Evolutionary conservation across 2,113 vertebrate species (phyloP).

Genomic region (Rhinopomastus cyanomelas): DNA sequence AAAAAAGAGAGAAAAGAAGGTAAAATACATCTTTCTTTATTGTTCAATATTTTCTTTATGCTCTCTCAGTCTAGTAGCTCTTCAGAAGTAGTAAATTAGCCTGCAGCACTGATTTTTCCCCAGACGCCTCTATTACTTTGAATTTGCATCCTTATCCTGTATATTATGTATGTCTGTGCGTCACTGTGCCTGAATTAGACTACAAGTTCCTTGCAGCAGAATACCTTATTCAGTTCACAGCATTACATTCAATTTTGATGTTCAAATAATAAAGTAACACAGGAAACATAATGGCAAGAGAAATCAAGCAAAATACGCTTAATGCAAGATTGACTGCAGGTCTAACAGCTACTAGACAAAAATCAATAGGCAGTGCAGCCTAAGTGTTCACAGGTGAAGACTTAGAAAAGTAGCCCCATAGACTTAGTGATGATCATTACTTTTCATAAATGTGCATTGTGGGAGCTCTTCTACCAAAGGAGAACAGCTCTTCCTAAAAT

Average conservation of each 20-base stretch:
- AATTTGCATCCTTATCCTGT: slow-evolving; percentile 37
- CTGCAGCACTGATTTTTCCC: slow-evolving; percentile 47
- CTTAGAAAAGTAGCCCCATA: not conserved
- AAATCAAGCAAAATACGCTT: not conserved
- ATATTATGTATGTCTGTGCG: slow-evolving; percentile 36
- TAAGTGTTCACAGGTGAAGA: not conserved
- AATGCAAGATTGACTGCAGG: not conserved
- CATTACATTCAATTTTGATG: not conserved
- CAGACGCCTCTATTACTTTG: slow-evolving; percentile 20
- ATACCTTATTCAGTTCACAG: slow-evolving; percentile 37
- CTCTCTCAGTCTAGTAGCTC: not conserved
- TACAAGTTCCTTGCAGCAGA: slow-evolving; percentile 16
- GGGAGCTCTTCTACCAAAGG: not conserved
- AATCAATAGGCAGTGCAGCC: not conserved
- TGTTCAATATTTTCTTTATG: not conserved
- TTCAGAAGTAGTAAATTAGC: slow-evolving; percentile 27
- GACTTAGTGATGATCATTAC: not conserved
- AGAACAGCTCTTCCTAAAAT: slow-evolving; percentile 35
- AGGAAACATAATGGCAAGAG: not conserved
- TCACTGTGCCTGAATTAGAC: slow-evolving; percentile 43
- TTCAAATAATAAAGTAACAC: slow-evolving; percentile 2
- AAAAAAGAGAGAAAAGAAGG: not conserved
- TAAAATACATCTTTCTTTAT: not conserved
- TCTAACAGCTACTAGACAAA: not conserved
- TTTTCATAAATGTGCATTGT: not conserved